These are phyloP conservation scores for Leucophenga maculata DNA, from an alignment of 2,888 invertebrate species.

Conservation along the genomic window DNA sequence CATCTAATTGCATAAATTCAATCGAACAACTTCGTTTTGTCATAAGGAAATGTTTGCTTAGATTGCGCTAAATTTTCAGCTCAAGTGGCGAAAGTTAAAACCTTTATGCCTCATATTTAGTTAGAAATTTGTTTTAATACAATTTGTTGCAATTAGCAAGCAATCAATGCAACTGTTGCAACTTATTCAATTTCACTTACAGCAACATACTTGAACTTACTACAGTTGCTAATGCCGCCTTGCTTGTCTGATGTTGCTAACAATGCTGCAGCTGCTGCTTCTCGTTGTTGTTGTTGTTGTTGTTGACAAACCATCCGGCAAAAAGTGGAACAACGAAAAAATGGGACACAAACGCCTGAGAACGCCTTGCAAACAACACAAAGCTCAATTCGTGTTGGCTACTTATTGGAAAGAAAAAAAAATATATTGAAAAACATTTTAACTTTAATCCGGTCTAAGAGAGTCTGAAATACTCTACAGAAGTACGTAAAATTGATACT, in stretches of 20 bases:
- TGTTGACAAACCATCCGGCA: conserved; percentile 18
- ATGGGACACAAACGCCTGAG: conserved; percentile 16
- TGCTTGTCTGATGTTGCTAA: too few species aligned
- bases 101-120: too few species aligned
- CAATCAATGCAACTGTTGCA: not conserved
- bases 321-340: conserved; percentile 19
- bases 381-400: not conserved
- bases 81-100: conserved; percentile 11
- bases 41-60: not conserved
- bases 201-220: conserved; percentile 8
- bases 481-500: not conserved
- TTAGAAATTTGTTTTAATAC: too few species aligned
- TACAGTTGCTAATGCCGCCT: too few species aligned
- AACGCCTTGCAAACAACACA: conserved; percentile 10
- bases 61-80: too few species aligned
- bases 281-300: conserved; percentile 1
- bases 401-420: not conserved
- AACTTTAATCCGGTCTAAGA: too few species aligned
- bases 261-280: not conserved
- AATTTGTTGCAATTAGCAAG: too few species aligned
- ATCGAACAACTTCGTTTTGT: conserved; percentile 1
- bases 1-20: conserved; percentile 19
- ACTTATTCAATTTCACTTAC: conserved; percentile 14
- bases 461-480: too few species aligned
- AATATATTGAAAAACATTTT: too few species aligned